Conservation (phyloP, 2,888 invertebrate species). For the Netelia melanura region DNA sequence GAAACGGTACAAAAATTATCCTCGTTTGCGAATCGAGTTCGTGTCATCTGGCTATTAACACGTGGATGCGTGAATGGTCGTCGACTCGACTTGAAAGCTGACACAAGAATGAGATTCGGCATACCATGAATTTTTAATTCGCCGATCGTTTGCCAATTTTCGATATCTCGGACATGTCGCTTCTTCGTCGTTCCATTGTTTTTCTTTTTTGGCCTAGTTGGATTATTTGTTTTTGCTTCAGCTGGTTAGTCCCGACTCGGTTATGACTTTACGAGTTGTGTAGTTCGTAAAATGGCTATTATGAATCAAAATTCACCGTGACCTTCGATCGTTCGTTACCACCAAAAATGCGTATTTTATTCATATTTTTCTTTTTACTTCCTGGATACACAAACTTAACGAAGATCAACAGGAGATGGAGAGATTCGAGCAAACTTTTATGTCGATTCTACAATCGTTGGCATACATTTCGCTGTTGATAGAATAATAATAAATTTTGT, state of each 20-base stretch:
- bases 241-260: too few relatives aligned
- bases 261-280: too few relatives aligned
- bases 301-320: neutral
- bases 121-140: too few relatives aligned
- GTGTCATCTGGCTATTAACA: neutral
- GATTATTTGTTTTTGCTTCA: too few relatives aligned
- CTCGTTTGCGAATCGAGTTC: neutral
- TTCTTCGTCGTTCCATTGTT: too few relatives aligned
- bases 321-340: conserved; percentile 17
- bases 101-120: too few relatives aligned
- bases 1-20: neutral
- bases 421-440: neutral
- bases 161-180: too few relatives aligned
- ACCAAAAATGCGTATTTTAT: neutral
- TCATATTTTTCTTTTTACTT: neutral
- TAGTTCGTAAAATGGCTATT: too few relatives aligned
- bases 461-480: neutral
- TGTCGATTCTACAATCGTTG: neutral
- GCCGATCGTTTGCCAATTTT: too few relatives aligned
- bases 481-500: neutral
- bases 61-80: neutral
- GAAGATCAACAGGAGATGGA: neutral
- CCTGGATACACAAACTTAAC: neutral
- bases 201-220: too few relatives aligned
- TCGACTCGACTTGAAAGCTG: too few relatives aligned